A percentile compares a stretch with the other conserved stretches of the same genome.
Evolutionary conservation across 2,888 invertebrate genomes (phyloP).

Genomic region (Drosophila maculinotata): DNA sequence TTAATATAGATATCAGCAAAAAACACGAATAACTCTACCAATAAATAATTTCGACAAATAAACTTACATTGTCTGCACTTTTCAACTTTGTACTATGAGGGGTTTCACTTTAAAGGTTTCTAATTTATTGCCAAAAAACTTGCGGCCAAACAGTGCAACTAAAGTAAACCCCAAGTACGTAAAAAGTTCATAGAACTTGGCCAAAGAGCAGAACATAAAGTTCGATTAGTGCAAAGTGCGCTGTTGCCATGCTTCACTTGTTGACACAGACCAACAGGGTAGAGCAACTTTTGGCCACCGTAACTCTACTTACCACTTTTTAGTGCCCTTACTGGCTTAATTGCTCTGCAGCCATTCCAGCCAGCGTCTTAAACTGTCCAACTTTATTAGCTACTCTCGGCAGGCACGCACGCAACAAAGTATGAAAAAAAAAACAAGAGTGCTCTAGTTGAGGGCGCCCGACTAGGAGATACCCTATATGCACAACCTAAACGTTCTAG

Average conservation of each 20-base stretch:
- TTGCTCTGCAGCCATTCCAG: slow-evolving; percentile 43
- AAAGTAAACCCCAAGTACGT: slow-evolving; percentile 20
- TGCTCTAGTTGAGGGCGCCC: not conserved
- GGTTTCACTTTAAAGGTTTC: slow-evolving; percentile 44
- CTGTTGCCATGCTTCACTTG: slow-evolving; percentile 55
- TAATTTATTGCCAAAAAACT: slow-evolving; percentile 52
- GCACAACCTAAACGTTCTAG: no score
- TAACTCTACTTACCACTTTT: slow-evolving; percentile 21
- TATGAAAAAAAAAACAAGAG: slow-evolving; percentile 10
- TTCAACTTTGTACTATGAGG: slow-evolving; percentile 15
- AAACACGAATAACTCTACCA: slow-evolving; percentile 7
- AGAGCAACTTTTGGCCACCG: slow-evolving; percentile 30
- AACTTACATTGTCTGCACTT: slow-evolving; percentile 31
- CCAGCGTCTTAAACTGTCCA: slow-evolving; percentile 53
- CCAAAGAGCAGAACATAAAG: slow-evolving; percentile 61
- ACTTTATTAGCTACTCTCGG: slow-evolving; percentile 64
- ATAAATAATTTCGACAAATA: slow-evolving; percentile 32
- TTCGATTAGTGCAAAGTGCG: slow-evolving; percentile 67
- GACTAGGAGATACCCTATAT: slow-evolving; percentile 1
- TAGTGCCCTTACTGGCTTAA: slow-evolving; percentile 60
- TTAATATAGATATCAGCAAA: not conserved
- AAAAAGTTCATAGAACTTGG: slow-evolving; percentile 53
- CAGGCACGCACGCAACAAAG: slow-evolving; percentile 61
- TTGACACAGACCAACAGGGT: slow-evolving; percentile 44
- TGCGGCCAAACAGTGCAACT: slow-evolving; percentile 22